Evolutionary conservation across 1,140 invertebrate species (phyloP).

Genomic region (Drosophila hydei): DNA sequence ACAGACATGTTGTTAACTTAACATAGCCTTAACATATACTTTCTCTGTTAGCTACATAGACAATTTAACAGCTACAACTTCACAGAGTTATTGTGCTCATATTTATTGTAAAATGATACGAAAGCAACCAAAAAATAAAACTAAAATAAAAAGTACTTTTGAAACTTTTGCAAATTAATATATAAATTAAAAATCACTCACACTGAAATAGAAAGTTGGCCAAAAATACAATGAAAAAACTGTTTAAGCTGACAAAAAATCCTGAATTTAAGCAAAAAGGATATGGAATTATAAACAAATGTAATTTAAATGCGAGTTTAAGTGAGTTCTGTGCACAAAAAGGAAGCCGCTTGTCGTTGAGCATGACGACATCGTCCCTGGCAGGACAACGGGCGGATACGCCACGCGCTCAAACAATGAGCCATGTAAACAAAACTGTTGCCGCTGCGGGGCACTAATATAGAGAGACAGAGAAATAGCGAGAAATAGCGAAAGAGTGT

Average conservation of each 20-base stretch:
- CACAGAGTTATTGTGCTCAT: no score
- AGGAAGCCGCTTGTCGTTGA: slow-evolving; percentile 43
- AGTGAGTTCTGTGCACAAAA: slow-evolving; percentile 52
- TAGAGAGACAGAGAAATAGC: background rate
- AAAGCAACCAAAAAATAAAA: background rate
- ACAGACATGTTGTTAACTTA: no score
- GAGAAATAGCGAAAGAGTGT: background rate
- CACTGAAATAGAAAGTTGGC: slow-evolving; percentile 40
- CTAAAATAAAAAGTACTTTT: slow-evolving; percentile 50
- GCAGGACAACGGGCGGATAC: slow-evolving; percentile 63
- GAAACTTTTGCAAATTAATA: slow-evolving; percentile 68
- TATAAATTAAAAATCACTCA: slow-evolving; percentile 12
- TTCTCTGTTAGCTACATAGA: no score
- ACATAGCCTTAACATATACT: no score
- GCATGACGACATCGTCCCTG: slow-evolving; percentile 39
- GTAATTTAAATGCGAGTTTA: slow-evolving; percentile 79
- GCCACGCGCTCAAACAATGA: slow-evolving; percentile 72
- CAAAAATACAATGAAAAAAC: slow-evolving; percentile 17
- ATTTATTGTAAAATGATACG: no score
- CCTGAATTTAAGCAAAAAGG: slow-evolving; percentile 19
- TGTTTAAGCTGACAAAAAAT: slow-evolving; percentile 43
- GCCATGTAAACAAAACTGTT: slow-evolving; percentile 76
- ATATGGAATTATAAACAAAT: slow-evolving; percentile 59
- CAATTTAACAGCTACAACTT: no score
- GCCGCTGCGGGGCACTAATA: slow-evolving; percentile 36